phyloP scores from a whole-genome alignment of 2,888 invertebrate genomes.

The Cephus rjabovi region DNA sequence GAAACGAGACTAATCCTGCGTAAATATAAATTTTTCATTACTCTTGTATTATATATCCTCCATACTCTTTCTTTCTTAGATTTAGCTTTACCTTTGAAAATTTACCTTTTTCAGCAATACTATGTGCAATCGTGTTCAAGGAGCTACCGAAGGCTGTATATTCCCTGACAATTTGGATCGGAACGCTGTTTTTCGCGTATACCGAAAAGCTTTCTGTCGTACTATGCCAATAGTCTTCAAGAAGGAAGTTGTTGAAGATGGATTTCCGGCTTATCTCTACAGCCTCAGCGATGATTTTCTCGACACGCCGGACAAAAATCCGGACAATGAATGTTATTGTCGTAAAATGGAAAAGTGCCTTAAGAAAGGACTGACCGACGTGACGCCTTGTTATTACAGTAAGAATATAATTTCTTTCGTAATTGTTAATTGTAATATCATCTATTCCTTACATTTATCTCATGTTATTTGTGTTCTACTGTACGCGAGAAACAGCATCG shows the following conservation, averaged over 20 bases:
- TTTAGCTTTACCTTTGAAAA: neutral
- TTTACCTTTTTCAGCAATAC: conserved; percentile 64
- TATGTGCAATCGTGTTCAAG: conserved; percentile 76
- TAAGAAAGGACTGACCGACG: conserved; percentile 74
- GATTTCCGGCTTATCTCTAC: conserved; percentile 73
- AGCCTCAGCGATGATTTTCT: conserved; percentile 73
- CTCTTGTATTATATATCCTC: neutral
- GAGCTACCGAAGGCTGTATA: conserved; percentile 78
- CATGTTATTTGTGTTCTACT: conserved; percentile 16
- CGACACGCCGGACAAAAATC: conserved; percentile 68
- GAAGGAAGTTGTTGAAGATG: conserved; percentile 63
- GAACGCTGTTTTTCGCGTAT: conserved; percentile 72
- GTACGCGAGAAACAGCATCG: conserved; percentile 15
- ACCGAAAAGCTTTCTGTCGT: conserved; percentile 82
- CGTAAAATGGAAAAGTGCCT: conserved; percentile 67
- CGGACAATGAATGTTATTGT: conserved; percentile 77
- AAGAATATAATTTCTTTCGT: conserved; percentile 49
- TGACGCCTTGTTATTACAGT: conserved; percentile 81
- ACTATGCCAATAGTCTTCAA: conserved; percentile 71
- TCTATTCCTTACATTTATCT: neutral
- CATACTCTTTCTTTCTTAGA: neutral
- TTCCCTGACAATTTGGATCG: conserved; percentile 75
- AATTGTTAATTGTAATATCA: neutral
- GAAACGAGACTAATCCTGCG: conserved; percentile 50
- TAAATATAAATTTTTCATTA: conserved; percentile 32